phyloP scores from a whole-genome alignment of 2,113 vertebrate genomes.

The Ancistrus triradiatus region DNA sequence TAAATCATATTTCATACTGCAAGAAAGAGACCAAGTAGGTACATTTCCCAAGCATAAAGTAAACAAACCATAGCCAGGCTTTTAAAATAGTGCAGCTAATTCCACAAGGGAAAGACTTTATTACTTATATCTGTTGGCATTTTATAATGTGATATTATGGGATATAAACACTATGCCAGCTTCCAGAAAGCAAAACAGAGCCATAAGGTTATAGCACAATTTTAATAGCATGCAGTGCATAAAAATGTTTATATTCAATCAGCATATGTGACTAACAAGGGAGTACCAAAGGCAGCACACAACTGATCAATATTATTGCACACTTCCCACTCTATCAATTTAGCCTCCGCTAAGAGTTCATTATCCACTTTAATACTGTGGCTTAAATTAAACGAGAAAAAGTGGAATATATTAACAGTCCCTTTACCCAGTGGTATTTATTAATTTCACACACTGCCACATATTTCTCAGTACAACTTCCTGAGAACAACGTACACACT shows the following conservation, averaged over 20 bases:
- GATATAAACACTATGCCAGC: slow-evolving; percentile 14
- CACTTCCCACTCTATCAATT: slow-evolving; percentile 66
- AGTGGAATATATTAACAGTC: slow-evolving; percentile 59
- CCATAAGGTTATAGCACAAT: slow-evolving; percentile 25
- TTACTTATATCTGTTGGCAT: slow-evolving; percentile 16
- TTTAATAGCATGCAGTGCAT: slow-evolving; percentile 51
- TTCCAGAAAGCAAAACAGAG: slow-evolving; percentile 11
- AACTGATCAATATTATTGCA: slow-evolving; percentile 68
- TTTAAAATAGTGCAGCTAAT: background rate
- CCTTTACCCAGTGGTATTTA: slow-evolving; percentile 60
- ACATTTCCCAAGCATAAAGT: background rate
- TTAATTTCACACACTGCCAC: slow-evolving; percentile 52
- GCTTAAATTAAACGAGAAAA: slow-evolving; percentile 60
- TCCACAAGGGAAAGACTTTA: slow-evolving; percentile 14
- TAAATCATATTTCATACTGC: background rate
- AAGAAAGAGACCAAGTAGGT: background rate
- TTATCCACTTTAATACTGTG: slow-evolving; percentile 66
- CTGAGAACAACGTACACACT: background rate
- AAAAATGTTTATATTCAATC: slow-evolving; percentile 66
- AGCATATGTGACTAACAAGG: slow-evolving; percentile 60
- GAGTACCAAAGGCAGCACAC: slow-evolving; percentile 52
- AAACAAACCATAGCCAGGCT: slow-evolving; percentile 11
- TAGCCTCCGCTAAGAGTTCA: slow-evolving; percentile 65
- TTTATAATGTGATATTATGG: slow-evolving; percentile 35
- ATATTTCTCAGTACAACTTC: slow-evolving; percentile 35